Percentiles rank a stretch among this genome's conserved stretches.
Conservation (phyloP, 1,140 invertebrate species). For the Procambarus clarkii region DNA sequence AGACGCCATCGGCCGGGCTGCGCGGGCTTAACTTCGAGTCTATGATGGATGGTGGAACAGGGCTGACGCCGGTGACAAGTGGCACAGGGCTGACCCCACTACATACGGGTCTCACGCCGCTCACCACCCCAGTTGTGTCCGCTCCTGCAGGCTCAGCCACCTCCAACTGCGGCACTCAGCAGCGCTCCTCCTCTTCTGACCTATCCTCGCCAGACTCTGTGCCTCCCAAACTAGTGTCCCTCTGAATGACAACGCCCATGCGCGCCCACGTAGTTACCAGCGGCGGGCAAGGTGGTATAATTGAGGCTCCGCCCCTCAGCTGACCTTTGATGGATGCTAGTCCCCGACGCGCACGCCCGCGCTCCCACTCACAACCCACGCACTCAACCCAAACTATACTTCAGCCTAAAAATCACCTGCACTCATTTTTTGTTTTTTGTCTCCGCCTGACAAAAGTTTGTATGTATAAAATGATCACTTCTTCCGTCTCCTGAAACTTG, state of each 20-base stretch:
- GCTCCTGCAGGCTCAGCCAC: constrained; percentile 72
- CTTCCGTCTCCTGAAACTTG: neutral
- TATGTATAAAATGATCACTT: too few relatives aligned
- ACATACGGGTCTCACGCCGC: constrained; percentile 64
- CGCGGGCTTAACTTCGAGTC: constrained; percentile 91
- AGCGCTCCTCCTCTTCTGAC: constrained; percentile 77
- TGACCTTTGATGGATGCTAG: constrained; percentile 20
- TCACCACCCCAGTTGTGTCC: constrained; percentile 69
- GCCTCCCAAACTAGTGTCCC: constrained; percentile 84
- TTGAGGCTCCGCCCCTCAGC: neutral
- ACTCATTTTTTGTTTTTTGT: neutral
- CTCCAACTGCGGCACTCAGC: constrained; percentile 83
- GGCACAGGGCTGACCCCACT: constrained; percentile 69
- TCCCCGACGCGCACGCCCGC: constrained; percentile 13
- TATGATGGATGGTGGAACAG: constrained; percentile 93
- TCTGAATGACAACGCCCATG: constrained; percentile 76
- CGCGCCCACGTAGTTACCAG: constrained; percentile 10
- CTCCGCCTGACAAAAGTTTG: neutral
- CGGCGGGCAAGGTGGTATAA: neutral
- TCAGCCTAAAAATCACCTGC: neutral
- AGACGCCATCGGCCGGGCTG: constrained; percentile 90
- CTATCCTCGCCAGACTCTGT: constrained; percentile 83
- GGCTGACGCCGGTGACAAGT: constrained; percentile 85
- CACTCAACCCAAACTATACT: neutral
- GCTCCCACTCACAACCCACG: neutral